These are phyloP conservation scores for Oostethus manadensis DNA, from an alignment of 2,113 vertebrate genomes.

Conservation along the genomic window DNA sequence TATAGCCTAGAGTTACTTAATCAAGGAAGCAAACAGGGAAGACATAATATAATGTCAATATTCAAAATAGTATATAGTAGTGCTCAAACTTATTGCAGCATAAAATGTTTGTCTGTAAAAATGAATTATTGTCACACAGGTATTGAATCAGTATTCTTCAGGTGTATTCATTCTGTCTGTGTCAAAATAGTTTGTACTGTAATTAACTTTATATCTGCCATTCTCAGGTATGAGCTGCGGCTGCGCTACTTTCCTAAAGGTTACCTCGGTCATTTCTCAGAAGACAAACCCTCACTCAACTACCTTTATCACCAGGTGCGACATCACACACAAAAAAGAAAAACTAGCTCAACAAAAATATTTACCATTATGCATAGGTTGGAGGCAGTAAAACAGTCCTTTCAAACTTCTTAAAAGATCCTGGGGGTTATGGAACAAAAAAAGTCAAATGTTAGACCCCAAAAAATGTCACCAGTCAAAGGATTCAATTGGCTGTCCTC, in stretches of 20 bases:
- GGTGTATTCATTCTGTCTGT: background rate
- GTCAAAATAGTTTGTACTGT: background rate
- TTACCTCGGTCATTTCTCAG: constrained; percentile 93
- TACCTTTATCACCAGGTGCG: constrained; percentile 99
- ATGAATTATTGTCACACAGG: background rate
- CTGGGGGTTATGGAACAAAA: no score
- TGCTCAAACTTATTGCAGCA: no score
- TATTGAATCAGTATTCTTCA: constrained; percentile 1
- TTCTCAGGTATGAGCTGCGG: constrained; percentile 87
- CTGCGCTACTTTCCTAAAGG: constrained; percentile 97
- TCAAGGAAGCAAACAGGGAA: no score
- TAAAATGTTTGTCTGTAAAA: background rate
- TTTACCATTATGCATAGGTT: no score
- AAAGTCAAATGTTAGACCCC: no score
- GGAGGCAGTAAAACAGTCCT: no score
- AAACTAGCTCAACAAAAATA: background rate
- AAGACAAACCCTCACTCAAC: constrained; percentile 95
- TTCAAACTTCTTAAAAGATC: no score
- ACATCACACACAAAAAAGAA: background rate
- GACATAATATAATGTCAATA: no score
- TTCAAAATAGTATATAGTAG: no score
- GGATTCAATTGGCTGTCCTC: no score
- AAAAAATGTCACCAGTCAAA: no score
- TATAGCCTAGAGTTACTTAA: background rate
- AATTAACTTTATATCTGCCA: constrained; percentile 7